Evolutionary conservation across 2,797 vertebrate genomes (phyloP).

Genomic region (Enoplosus armatus): DNA sequence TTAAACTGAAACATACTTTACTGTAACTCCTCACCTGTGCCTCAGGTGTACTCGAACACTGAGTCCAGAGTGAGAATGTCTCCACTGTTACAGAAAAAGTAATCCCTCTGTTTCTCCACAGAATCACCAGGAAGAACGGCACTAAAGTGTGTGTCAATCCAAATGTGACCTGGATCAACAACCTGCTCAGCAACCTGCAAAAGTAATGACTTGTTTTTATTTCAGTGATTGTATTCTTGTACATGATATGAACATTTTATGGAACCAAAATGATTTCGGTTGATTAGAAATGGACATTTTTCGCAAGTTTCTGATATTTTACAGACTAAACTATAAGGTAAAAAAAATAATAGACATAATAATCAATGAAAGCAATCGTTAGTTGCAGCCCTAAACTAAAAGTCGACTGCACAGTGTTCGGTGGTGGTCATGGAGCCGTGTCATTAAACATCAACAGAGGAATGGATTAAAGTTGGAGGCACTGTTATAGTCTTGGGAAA

Average conservation of each 20-base stretch:
- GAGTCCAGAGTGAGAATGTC: neutral
- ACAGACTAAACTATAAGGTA: neutral
- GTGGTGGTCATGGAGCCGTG: neutral
- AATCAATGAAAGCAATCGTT: neutral
- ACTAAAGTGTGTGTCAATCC: slow-evolving; percentile 51
- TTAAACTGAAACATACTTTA: neutral
- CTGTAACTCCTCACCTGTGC: neutral
- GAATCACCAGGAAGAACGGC: slow-evolving; percentile 50
- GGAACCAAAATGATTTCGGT: neutral
- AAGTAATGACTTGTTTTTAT: slow-evolving; percentile 35
- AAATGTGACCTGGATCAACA: slow-evolving; percentile 13
- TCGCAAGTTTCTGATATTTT: neutral
- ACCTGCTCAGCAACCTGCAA: neutral
- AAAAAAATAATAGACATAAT: neutral
- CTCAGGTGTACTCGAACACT: neutral
- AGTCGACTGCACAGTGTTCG: neutral
- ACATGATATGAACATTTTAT: neutral
- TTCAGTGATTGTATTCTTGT: neutral
- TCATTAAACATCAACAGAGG: neutral
- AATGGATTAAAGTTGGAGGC: neutral
- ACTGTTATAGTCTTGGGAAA: neutral
- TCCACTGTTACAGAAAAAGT: neutral
- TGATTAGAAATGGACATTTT: neutral
- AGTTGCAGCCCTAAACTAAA: neutral
- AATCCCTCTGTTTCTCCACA: slow-evolving; percentile 28